A percentile compares a stretch with the other conserved stretches of the same genome.
Evolutionary conservation across 2,113 vertebrate genomes (phyloP).

Genomic region (Leiothrix lutea): DNA sequence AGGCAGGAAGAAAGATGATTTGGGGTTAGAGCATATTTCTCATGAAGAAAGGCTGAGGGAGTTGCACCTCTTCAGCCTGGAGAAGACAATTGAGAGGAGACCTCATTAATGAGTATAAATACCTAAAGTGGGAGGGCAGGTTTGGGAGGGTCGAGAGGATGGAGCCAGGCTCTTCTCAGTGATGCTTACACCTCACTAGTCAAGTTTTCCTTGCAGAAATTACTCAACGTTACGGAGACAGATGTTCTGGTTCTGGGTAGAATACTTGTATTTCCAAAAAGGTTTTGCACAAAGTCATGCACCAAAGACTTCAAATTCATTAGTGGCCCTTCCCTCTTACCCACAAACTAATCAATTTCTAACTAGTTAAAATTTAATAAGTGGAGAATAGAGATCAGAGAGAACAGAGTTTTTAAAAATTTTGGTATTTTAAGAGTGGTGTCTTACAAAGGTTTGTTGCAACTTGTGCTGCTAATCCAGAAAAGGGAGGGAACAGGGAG

Average conservation of each 20-base stretch:
- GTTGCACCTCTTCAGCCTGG: background rate
- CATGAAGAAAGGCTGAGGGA: background rate
- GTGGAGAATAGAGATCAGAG: background rate
- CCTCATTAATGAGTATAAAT: background rate
- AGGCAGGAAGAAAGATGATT: background rate
- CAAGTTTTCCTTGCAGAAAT: background rate
- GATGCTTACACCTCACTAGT: background rate
- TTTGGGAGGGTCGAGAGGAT: background rate
- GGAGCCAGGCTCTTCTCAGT: background rate
- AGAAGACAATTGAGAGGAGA: background rate
- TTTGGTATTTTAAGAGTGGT: background rate
- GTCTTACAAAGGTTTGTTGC: background rate
- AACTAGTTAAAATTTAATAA: background rate
- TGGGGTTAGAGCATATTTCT: background rate
- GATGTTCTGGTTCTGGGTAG: background rate
- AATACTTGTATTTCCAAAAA: background rate
- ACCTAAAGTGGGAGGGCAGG: accelerated
- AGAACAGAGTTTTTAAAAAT: background rate
- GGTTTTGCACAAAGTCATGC: background rate
- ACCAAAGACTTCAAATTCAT: background rate
- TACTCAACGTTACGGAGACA: background rate
- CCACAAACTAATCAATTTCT: background rate
- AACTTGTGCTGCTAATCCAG: background rate
- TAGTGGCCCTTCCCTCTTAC: background rate
- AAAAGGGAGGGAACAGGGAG: background rate